Evolutionary conservation across 1,140 invertebrate genomes (phyloP), one percentile per base, ranked within the genome.

Genomic region (Harpegnathos saltator): DNA sequence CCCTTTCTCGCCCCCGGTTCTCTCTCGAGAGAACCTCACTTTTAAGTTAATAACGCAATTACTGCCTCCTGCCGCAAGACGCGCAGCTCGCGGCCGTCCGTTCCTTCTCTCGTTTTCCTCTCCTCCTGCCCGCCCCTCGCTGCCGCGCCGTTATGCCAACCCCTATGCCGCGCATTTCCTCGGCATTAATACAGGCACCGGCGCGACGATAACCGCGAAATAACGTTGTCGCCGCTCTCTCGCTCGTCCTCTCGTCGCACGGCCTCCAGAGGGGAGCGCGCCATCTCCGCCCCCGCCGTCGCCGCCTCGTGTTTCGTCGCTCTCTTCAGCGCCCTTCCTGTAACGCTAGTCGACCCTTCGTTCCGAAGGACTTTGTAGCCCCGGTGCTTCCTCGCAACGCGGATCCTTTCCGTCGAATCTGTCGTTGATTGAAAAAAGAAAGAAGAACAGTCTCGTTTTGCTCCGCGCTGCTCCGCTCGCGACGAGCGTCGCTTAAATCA

Each of bases 41-140:
- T 92, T 92, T 92, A 92, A 92, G 90, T 90, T 93, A 93, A 93
- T 93, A 92, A 93, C 90, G 92, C 91, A 91, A 93, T 93, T 92
- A 92, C 92, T 82, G 88, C 84, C 82, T 83, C 82, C 85, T 81
- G 84, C 86, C 82, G 86, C 88, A 84, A 85, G 81, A 59, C 85
- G 83, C 71, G 83, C 84, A 81, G 66, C 82, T 81, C 83, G 82
- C 83, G 63, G 38, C 54, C 17, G 14, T 3, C 29, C 19, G 15
- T 72, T 65, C 38, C 44, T 24, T 44, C 15, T 44, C 15, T 68
- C 44, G n/a, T 14, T 44, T 71, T 24, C 22, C 56, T 68, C 19
- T 72, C 50, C 44, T 58, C 22, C 22, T 52, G 29, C n/a, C n/a
- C 78, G n/a, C 48, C 24, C 68, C 69, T 63, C 69, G 11, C 38